Percentiles rank a stretch among this genome's conserved stretches.
Conservation (phyloP, 2,888 invertebrate genomes). For the Marronus borbonicus region DNA sequence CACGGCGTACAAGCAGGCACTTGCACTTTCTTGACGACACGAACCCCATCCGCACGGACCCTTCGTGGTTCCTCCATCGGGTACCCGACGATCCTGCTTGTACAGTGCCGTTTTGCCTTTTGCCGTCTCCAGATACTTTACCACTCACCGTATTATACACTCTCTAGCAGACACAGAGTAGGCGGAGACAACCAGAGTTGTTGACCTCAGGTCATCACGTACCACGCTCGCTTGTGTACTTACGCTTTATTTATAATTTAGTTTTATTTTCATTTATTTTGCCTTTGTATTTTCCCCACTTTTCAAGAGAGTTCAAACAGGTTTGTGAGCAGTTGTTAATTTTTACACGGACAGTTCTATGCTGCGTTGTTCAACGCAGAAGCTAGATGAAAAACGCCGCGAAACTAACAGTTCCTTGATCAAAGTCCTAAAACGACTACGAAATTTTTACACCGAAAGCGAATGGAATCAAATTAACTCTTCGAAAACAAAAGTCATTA, state of each 20-base stretch:
- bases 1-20: slow-evolving; percentile 64
- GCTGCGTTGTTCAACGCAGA: slow-evolving; percentile 55
- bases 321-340: slow-evolving; percentile 59
- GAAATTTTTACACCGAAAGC: too few relatives aligned
- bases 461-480: too few relatives aligned
- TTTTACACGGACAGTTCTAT: slow-evolving; percentile 58
- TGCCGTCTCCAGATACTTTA: slow-evolving; percentile 28
- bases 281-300: slow-evolving; percentile 61
- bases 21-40: slow-evolving; percentile 60
- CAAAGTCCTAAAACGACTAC: not conserved
- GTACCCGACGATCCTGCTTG: slow-evolving; percentile 55
- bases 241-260: slow-evolving; percentile 66
- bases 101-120: slow-evolving; percentile 56
- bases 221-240: slow-evolving; percentile 66
- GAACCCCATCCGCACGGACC: slow-evolving; percentile 51
- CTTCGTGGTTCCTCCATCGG: slow-evolving; percentile 51
- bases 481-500: too few relatives aligned
- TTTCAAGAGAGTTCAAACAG: slow-evolving; percentile 58
- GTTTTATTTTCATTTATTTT: slow-evolving; percentile 64
- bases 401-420: not conserved
- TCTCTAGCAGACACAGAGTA: slow-evolving; percentile 67
- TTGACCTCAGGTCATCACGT: slow-evolving; percentile 71
- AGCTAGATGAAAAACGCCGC: slow-evolving; percentile 28
- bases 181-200: slow-evolving; percentile 70
- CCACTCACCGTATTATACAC: slow-evolving; percentile 51